phyloP scores from a whole-genome alignment of 2,888 invertebrate species.

The Galeruca laticollis region DNA sequence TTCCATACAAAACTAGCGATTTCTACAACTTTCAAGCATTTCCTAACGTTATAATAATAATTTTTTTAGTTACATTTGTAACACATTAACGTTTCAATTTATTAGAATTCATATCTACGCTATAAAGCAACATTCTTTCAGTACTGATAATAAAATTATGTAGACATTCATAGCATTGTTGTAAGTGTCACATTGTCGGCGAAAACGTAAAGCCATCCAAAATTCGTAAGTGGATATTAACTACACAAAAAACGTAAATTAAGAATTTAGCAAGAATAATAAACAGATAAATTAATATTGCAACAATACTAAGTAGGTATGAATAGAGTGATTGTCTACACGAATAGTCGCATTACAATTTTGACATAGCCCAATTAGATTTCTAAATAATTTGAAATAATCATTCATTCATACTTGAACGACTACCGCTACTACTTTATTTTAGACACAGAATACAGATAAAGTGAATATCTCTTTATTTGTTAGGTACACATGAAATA shows the following conservation, averaged over 20 bases:
- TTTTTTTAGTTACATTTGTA: too few relatives aligned
- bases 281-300: neutral
- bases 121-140: too few relatives aligned
- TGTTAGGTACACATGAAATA: too few relatives aligned
- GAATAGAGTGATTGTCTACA: neutral
- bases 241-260: neutral
- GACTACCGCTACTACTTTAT: neutral
- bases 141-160: too few relatives aligned
- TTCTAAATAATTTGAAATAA: constrained; percentile 3
- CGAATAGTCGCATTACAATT: neutral
- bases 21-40: too few relatives aligned
- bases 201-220: neutral
- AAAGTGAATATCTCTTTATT: neutral
- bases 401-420: neutral
- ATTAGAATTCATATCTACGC: too few relatives aligned
- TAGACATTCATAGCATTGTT: too few relatives aligned
- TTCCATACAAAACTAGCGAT: too few relatives aligned
- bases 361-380: neutral
- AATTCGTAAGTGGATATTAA: neutral
- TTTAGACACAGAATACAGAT: neutral
- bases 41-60: too few relatives aligned
- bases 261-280: neutral
- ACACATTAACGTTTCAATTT: too few relatives aligned
- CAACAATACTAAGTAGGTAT: neutral
- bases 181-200: too few relatives aligned